Evolutionary conservation across 2,888 invertebrate genomes (phyloP).

Genomic region (Ommatoiulus sabulosus): DNA sequence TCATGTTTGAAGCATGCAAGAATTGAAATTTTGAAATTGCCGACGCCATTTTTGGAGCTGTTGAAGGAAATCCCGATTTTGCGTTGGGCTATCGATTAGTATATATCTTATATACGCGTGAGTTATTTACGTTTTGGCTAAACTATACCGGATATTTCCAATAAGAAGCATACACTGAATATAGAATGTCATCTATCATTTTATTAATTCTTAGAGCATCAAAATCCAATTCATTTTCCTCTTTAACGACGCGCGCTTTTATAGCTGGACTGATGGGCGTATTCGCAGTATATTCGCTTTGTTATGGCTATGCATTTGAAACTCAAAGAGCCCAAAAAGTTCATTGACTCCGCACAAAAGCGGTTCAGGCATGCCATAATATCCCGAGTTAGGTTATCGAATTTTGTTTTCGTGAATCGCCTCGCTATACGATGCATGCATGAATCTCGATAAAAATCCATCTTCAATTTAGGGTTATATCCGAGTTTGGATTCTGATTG

Average conservation of each 20-base stretch:
- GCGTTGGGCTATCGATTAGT: too few species aligned
- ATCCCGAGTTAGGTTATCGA: constrained; percentile 9
- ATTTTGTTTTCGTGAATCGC: constrained; percentile 28
- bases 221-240: not conserved
- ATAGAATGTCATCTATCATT: not conserved
- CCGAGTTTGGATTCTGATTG: constrained; percentile 15
- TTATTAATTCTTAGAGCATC: not conserved
- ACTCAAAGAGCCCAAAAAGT: not conserved
- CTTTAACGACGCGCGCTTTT: not conserved
- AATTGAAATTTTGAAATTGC: too few species aligned
- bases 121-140: not conserved
- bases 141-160: too few species aligned
- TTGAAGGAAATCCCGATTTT: too few species aligned
- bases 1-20: too few species aligned
- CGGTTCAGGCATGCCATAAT: not conserved
- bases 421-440: not conserved
- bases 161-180: too few species aligned
- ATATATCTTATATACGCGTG: too few species aligned
- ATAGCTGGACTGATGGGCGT: not conserved
- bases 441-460: constrained; percentile 1
- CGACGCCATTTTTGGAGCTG: too few species aligned
- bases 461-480: constrained; percentile 17
- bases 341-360: not conserved
- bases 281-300: not conserved
- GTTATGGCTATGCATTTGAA: not conserved